Conservation (phyloP, 2,888 invertebrate genomes). For the Athalia cordata region DNA sequence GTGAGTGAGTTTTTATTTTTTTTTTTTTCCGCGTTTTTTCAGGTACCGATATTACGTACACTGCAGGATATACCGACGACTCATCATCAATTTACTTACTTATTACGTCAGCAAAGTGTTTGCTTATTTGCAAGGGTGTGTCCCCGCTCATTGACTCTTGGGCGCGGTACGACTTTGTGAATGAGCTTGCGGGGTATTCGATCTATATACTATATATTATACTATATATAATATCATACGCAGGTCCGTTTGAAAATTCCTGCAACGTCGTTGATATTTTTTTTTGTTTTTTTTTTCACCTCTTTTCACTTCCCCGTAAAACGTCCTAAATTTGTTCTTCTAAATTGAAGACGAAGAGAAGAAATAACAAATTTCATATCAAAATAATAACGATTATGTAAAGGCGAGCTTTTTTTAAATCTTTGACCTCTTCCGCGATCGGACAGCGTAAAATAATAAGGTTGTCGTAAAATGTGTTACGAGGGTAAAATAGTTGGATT, state of each 20-base stretch:
- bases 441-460: neutral
- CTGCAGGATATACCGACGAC: neutral
- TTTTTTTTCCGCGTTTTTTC: no score
- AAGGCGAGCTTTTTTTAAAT: no score
- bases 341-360: neutral
- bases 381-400: neutral
- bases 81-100: conserved; percentile 47
- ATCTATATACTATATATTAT: conserved; percentile 12
- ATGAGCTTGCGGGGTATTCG: conserved; percentile 46
- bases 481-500: neutral
- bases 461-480: neutral
- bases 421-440: neutral
- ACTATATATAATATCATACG: neutral
- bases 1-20: neutral
- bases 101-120: conserved; percentile 52
- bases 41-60: conserved; percentile 2
- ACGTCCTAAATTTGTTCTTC: no score
- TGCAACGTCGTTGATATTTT: neutral
- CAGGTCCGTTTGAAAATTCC: neutral
- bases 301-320: no score
- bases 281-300: neutral
- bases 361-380: neutral
- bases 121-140: conserved; percentile 60
- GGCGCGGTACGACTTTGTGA: conserved; percentile 57
- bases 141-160: conserved; percentile 56